Base-by-base conservation (phyloP, 1,140 invertebrate species). In the Drosophila bocki region DNA sequence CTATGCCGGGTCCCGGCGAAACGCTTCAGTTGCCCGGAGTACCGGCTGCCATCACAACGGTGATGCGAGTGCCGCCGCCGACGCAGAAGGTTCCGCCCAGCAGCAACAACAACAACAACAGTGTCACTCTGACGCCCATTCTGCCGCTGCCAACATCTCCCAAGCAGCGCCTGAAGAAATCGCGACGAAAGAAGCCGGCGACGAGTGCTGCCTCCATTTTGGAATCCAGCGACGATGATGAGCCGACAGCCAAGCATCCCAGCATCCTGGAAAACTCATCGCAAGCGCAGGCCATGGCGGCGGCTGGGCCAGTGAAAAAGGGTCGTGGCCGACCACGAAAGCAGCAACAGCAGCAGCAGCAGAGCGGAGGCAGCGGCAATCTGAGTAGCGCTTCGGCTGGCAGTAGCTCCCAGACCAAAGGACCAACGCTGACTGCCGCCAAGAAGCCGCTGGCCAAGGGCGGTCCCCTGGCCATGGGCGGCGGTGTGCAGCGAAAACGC, bases 171-270 rank as follows among this genome's bases (percentile, higher is more conserved):
- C 54, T 83, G 13, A 86, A 91, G 65, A 92, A 91, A 53, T 74
- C 75, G 17, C 75, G 86, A 0, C 91, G 88, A 22, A 91, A 84
- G 56, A 86, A 91, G 54, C 50, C 62, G 13, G 59, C 75, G 1
- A 56, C 64, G 9, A 75, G 64, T 4, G 64, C 68, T 3, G 64
- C 68, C 7, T 65, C 79, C 22, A 62, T 58, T 7, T 35, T 78
- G 8, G 88, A 92, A 29, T 88, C 91, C 9, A 93, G 92, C 60
- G 92, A 93, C 42, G 92, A 93, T 35, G 92, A 93, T 35, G 81
- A 84, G n/a, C 70, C 80, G 5, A 35, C 72, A 15, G 62, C 45
- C 37, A 90, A 87, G 44, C 76, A 84, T 45, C 48, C 62, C 2
- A 78, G 67, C 12, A 26, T 39, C 35, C 33, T 83, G 1, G 82